Base-by-base conservation (phyloP, 2,797 vertebrate species). In the Spinus pinus region DNA sequence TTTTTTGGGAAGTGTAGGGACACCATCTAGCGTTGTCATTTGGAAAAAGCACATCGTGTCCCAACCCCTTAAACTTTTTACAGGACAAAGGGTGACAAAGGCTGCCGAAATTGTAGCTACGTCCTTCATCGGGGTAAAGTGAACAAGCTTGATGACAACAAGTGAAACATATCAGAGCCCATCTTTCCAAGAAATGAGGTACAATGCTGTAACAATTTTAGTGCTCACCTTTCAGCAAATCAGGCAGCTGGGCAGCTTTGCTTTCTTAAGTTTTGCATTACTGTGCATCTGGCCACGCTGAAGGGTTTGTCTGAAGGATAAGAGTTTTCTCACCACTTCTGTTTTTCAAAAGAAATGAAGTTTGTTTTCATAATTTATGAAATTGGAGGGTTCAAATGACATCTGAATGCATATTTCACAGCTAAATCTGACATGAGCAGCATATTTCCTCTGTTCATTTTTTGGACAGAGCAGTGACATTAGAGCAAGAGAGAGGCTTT, bases 11-110 rank as follows among this genome's bases (percentile, higher is more conserved):
- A 70, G 94, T 64, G 92, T 57, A 74, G 47, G 70, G n/a, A 71
- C 85, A 49, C 97, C 96, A 97, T 80, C 96, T 97, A 96, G 97
- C 28, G 69, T 12, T 70, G 51, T 9, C 21, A 16, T 57, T 33
- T 33, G 28, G 51, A 82, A 95, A 91, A 69, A 4, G 23, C 78
- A 60, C 3, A 0, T 10, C 30, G 41, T 64, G 19, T 33, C 17
- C 31, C 19, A 50, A 7, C 7, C 5, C 2, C 0, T 9, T 25
- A 11, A 75, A 22, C 7, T 30, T 35, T 35, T 13, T 20, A 10
- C 80, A 41, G 23, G 16, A 23, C 12, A 21, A 37, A 54, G 67
- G 10, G 10, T 6, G 22, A 5, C 23, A 60, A 78, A 49, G 35
- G 14, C 14, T 58, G 31, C 20, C 0, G 0, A 16, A 46, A 44